Evolutionary conservation across 2,888 invertebrate species (phyloP), one percentile per base, ranked within the genome.

Genomic region (Melitaea athalia): DNA sequence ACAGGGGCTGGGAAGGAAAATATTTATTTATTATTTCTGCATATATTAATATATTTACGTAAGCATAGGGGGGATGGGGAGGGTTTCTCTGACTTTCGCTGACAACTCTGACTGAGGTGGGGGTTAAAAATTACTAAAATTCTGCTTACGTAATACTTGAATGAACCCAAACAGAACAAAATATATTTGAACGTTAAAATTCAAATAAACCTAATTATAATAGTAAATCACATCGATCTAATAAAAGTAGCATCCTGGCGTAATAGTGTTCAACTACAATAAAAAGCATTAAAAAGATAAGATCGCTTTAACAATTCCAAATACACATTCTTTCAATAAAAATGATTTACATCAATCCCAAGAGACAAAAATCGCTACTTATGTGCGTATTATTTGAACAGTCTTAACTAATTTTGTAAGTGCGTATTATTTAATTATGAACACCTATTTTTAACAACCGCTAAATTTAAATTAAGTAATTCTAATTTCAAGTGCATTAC

Each of bases 301-400:
- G 43, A 24, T n/a, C 3, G 43, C 6, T 14, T 15, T 38, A 8
- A 7, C 24, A 57, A 59, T 17, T 64, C 49, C n/a, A 55, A n/a
- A 33, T 33, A 33, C n/a, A 33, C 8, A 6, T 14, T 33, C 1
- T 55, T 55, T 55, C 4, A 14, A 3, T 55, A 14, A 33, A 14
- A 14, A 55, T 12, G 10, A 24, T n/a, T 33, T 14, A 55, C 14
- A 17, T 24, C 8, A 52, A 14, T 55, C 33, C n/a, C n/a, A 43
- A 52, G 31, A 42, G 31, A 63, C 15, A 15, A 52, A 12, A 45
- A 50, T 42, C 11, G n/a, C 15, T 15, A 7, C 3, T 61, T 38
- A 57, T 69, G 57, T 59, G 63, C 62, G 62, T 60, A 62, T 52
- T 53, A 15, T 42, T 52, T 61, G 57, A 69, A 64, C 55, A 61